Evolutionary conservation across 2,113 vertebrate species (phyloP), one percentile per base, ranked within the genome.

Genomic region (Hippocampus barbouri): DNA sequence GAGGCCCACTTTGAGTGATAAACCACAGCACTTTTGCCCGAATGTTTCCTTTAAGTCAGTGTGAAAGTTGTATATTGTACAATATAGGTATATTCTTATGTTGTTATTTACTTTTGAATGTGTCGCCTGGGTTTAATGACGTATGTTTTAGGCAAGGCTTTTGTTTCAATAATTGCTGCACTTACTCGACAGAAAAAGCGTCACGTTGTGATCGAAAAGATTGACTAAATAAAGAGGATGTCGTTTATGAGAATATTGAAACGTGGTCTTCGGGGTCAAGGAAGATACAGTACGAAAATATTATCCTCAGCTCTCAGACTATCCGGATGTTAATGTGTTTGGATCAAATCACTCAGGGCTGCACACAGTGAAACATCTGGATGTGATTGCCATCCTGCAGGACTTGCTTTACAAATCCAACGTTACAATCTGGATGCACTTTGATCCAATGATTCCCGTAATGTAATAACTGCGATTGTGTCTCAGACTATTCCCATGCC

Each of bases 1-100:
- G 41, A 40, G 60, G 61, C 34, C 45, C 49, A 25, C 64, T 66
- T 57, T 51, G 38, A 27, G 16, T 23, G 65, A 76, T 70, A 49
- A 77, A 68, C 6, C 12, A 54, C 1, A 45, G 8, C 45, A 18
- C 66, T 27, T 30, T 2, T 30, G 23, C 23, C 21, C 12, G 25
- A 41, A 25, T 25, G 7, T 27, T 49, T 21, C 23, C 21, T 21
- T 49, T 30, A 30, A 8, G 16, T 30, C 5, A 20, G 16, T 18
- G 43, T 67, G 12, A 49, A 8, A 18, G 18, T 47, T 47, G 16
- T 38, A 34, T 18, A 30, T 61, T 30, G 3, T 2, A 59, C 4
- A 59, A 15, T 27, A 34, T 34, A 34, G 30, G 30, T 34, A 34
- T 34, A 59, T 30, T 25, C 3, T 5, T 38, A 38, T 38, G 34